These are phyloP conservation scores for Therioaphis trifolii DNA, from an alignment of 2,888 invertebrate genomes.

Conservation along the genomic window DNA sequence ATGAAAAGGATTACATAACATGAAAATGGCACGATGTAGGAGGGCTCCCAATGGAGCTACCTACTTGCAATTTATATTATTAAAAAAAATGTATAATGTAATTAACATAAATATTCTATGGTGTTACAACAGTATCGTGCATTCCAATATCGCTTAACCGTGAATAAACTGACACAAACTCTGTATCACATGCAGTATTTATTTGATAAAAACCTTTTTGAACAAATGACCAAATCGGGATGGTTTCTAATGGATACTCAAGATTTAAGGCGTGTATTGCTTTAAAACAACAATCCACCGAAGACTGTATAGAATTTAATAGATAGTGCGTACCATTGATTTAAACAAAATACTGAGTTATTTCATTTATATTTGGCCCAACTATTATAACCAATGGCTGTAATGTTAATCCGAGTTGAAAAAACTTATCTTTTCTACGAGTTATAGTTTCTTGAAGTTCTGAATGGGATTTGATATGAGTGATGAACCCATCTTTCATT, in stretches of 20 bases:
- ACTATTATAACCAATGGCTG: slow-evolving; percentile 11
- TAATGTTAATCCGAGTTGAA: slow-evolving; percentile 9
- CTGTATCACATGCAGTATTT: slow-evolving; percentile 3
- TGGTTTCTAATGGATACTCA: slow-evolving; percentile 25
- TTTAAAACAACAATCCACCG: slow-evolving; percentile 20
- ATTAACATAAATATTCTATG: not conserved
- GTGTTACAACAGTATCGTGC: not conserved
- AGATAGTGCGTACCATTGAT: not conserved
- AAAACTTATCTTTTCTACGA: slow-evolving; percentile 17
- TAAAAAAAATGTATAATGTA: not conserved
- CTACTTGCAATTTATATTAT: too few relatives aligned
- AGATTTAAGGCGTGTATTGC: slow-evolving; percentile 27
- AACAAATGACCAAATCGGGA: slow-evolving; percentile 33
- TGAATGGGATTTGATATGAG: not conserved
- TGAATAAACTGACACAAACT: not conserved
- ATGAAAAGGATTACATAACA: too few relatives aligned
- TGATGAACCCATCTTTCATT: slow-evolving; percentile 27
- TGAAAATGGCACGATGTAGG: too few relatives aligned
- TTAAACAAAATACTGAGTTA: slow-evolving; percentile 12
- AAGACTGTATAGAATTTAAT: not conserved
- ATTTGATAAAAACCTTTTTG: slow-evolving; percentile 41
- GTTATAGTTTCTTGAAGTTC: slow-evolving; percentile 10
- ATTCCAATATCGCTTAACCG: slow-evolving; percentile 4
- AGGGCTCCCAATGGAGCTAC: too few relatives aligned
- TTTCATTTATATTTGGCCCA: slow-evolving; percentile 4